Evolutionary conservation across 2,888 invertebrate genomes (phyloP), one percentile per base, ranked within the genome.

Genomic region (Drosophila kuntzei): DNA sequence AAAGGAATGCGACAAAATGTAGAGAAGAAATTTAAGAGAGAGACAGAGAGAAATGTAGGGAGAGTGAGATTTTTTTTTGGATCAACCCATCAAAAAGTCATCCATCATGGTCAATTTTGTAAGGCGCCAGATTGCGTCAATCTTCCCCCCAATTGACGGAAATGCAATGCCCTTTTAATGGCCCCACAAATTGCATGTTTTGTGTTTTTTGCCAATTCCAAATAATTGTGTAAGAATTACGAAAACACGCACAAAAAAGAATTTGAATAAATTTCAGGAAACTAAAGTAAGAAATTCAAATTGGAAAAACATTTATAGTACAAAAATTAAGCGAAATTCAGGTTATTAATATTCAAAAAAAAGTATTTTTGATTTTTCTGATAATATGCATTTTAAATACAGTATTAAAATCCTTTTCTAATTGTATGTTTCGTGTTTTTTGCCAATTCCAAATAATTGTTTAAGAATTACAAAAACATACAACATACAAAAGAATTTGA

Each of bases 1-100:
- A 73, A 69, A 79, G 81, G 87, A 87, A 87, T 83, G 85, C 63
- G 69, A 76, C 85, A 84, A 79, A 74, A 55, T 64, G 71, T 57
- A 20, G 37, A 22, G 32, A 47, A 62, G 75, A 59, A 64, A 34
- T 18, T 39, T 39, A 18, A 5, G 36, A 29, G 1, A 25, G 16
- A n/a, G 18, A 27, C 4, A 20, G 5, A 34, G 16, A 25, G 8
- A 39, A 20, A 12, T 20, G 18, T 6, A 18, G 39, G 9, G n/a
- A 8, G 18, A 29, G 3, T 34, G 27, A 18, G 44, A 41, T 20
- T 8, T 47, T 18, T 32, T 37, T 53, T 46, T 39, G 60, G 29
- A 39, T 50, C 55, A 47, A 29, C 70, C 69, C 79, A 83, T 83
- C 80, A 83, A 76, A 83, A 74, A 72, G 54, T 41, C 84, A 83